Evolutionary conservation across 2,888 invertebrate species (phyloP), one percentile per base, ranked within the genome.

Genomic region (Busseola fusca): DNA sequence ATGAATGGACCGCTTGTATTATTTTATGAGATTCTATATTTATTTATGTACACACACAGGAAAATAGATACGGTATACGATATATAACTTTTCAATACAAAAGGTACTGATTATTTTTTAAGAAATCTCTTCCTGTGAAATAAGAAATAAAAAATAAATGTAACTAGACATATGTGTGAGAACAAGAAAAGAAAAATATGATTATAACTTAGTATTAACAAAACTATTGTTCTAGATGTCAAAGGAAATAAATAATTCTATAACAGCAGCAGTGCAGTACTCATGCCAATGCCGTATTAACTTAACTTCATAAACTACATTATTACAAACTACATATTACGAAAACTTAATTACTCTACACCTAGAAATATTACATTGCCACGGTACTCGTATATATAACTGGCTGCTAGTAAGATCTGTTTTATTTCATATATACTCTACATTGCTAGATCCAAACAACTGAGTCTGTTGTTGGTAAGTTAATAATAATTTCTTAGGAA

Each of bases 291-390:
- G 56, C 25, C 25, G 14, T 54, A 70, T 66, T 27, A 40, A 42
- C 40, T 25, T 72, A 64, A 71, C 57, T 69, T 67, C 66, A 74
- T 72, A 60, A 52, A 60, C 37, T 63, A 71, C 64, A 64, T 54
- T 74, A 69, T 69, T 59, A 65, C 62, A 57, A 68, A 59, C 27
- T 60, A 34, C 34, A 34, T 34, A 75, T 76, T 78, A 74, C 70
- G 72, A 67, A 83, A 83, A 64, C 45, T n/a, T 59, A 66, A 75
- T 67, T 82, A 72, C 60, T 68, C 69, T n/a, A 50, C 25, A 12
- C 64, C 64, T 78, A 70, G 52, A 75, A 78, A 77, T 72, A 74
- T 75, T 76, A 72, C 74, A 76, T 74, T 72, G 64, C 59, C 67
- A 72, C 65, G 34, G 30, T 27, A 65, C 27, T 74, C 68, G 18